A percentile compares a stretch with the other conserved stretches of the same genome.
These are phyloP conservation scores for Gari tellinella DNA, from an alignment of 2,888 invertebrate genomes.

Conservation along the genomic window DNA sequence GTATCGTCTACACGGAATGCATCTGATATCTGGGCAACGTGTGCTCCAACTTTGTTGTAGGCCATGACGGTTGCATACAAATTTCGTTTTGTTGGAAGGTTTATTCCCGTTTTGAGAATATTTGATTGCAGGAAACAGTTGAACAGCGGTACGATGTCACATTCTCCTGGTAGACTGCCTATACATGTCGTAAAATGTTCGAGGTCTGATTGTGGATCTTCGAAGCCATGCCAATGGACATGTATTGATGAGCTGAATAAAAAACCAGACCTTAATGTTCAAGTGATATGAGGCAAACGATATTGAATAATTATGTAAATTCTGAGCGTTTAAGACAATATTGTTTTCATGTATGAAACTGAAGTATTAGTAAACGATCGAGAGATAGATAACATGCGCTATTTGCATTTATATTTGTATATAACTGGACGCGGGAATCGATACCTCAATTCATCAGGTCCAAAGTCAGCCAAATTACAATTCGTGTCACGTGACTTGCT, in stretches of 20 bases:
- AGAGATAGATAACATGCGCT: too few relatives aligned
- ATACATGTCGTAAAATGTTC: conserved; percentile 43
- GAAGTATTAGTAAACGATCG: too few relatives aligned
- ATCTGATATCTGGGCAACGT: conserved; percentile 33
- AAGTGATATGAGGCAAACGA: too few relatives aligned
- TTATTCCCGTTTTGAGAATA: conserved; percentile 27
- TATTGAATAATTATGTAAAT: too few relatives aligned
- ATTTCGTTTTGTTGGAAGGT: conserved; percentile 25
- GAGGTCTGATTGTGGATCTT: conserved; percentile 54
- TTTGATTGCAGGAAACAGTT: conserved; percentile 22
- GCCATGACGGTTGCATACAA: conserved; percentile 52
- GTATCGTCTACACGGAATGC: conserved; percentile 38
- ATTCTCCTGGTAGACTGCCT: conserved; percentile 9
- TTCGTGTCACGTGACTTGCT: too few relatives aligned
- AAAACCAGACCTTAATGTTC: too few relatives aligned
- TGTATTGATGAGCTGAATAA: conserved; percentile 26
- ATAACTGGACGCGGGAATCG: too few relatives aligned
- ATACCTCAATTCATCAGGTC: too few relatives aligned
- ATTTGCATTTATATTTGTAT: too few relatives aligned
- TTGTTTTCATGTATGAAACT: too few relatives aligned
- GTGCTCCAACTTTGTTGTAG: conserved; percentile 25
- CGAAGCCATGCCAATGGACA: conserved; percentile 48
- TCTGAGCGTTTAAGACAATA: too few relatives aligned
- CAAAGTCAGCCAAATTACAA: too few relatives aligned
- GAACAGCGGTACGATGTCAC: conserved; percentile 20